A percentile compares a stretch with the other conserved stretches of the same genome.
These are phyloP conservation scores for Scaptomyza cyrtandrae DNA, from an alignment of 2,888 invertebrate species.

Conservation along the genomic window DNA sequence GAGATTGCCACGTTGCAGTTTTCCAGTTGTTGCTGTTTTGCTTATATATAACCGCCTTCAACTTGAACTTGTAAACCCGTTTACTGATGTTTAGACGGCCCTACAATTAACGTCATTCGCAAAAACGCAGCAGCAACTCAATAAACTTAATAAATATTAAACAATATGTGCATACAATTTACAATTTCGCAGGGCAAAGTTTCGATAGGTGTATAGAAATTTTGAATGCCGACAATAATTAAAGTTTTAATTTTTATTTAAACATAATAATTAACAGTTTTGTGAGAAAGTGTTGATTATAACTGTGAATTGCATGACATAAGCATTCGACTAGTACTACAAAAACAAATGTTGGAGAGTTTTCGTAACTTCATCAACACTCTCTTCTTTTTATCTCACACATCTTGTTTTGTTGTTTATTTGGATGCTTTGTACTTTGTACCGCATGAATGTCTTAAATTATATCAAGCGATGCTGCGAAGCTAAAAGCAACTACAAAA, in stretches of 20 bases:
- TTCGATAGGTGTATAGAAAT: not conserved
- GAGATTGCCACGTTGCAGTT: not conserved
- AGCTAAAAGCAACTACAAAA: not conserved
- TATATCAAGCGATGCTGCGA: slow-evolving; percentile 6
- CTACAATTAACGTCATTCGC: slow-evolving; percentile 36
- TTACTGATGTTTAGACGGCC: not conserved
- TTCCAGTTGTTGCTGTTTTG: slow-evolving; percentile 23
- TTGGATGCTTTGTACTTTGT: slow-evolving; percentile 17
- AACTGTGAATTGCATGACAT: not conserved
- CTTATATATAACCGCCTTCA: not conserved
- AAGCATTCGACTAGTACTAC: not conserved
- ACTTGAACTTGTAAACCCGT: slow-evolving; percentile 21
- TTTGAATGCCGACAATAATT: not conserved
- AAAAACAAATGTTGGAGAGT: not conserved
- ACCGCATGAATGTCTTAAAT: slow-evolving; percentile 19
- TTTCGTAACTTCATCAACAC: slow-evolving; percentile 10
- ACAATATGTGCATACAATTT: not conserved
- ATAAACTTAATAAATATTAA: not conserved
- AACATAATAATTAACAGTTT: not conserved
- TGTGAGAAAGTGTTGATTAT: not conserved
- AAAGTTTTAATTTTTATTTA: slow-evolving; percentile 5
- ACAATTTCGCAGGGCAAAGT: slow-evolving; percentile 34
- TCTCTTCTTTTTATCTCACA: not conserved
- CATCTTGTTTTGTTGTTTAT: not conserved
- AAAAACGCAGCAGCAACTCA: slow-evolving; percentile 17